A percentile compares a stretch with the other conserved stretches of the same genome.
Evolutionary conservation across 2,797 vertebrate genomes (phyloP).

Genomic region (Pipistrellus pipistrellus): DNA sequence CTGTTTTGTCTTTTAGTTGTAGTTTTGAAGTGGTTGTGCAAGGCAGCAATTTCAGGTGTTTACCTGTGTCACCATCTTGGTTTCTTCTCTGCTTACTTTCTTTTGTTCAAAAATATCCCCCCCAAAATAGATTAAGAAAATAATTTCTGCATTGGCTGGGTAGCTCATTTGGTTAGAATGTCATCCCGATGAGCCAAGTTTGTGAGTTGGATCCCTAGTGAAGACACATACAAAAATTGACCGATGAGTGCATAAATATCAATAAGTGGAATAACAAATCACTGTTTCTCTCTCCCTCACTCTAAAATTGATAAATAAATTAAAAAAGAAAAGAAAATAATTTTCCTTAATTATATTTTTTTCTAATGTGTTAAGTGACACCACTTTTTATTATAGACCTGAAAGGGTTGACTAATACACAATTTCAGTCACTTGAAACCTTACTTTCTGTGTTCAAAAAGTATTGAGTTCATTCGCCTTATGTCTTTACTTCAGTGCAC

Average conservation of each 20-base stretch:
- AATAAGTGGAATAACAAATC: not conserved
- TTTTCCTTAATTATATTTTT: constrained; percentile 15
- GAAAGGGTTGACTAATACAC: not conserved
- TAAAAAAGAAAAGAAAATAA: not conserved
- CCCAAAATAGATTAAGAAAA: not conserved
- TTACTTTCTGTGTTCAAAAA: constrained; percentile 2
- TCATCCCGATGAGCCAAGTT: not conserved
- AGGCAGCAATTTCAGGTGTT: too few species aligned
- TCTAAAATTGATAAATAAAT: not conserved
- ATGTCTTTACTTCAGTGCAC: not conserved
- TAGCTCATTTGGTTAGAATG: too few species aligned
- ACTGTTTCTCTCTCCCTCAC: not conserved
- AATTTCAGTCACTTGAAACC: not conserved
- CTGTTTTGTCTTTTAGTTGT: too few species aligned
- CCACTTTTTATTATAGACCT: not conserved
- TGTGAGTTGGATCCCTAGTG: not conserved
- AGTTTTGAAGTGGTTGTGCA: too few species aligned
- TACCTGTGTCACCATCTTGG: too few species aligned
- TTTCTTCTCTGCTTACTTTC: not conserved
- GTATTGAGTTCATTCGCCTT: not conserved
- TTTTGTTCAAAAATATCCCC: not conserved
- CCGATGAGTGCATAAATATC: not conserved
- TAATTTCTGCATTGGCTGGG: not conserved
- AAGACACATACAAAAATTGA: not conserved
- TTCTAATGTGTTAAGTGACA: not conserved